Evolutionary conservation across 2,888 invertebrate genomes (phyloP), one percentile per base, ranked within the genome.

Genomic region (Apotomis capreana): DNA sequence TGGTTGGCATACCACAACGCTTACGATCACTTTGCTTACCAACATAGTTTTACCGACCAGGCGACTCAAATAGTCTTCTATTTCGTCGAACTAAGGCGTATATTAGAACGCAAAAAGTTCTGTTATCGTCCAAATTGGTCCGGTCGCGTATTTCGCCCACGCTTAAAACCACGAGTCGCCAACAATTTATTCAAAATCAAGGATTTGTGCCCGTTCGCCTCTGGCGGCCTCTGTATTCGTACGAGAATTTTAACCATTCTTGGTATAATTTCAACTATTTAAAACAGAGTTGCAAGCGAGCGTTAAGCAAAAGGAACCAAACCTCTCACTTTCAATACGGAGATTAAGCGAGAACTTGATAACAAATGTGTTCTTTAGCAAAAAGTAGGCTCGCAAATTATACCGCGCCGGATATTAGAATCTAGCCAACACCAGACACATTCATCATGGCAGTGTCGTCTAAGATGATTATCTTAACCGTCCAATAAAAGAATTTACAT

Each of bases 101-200:
- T 80, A 84, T 83, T 87, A 76, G 84, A 82, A 81, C 79, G 80
- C 78, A 76, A 78, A 80, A 79, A 79, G 74, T 75, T 75, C 76
- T 79, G 81, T 80, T 81, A 68, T 68, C 58, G 72, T 72, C 68
- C 68, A 46, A 68, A 72, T 63, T 79, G 79, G 78, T 81, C 79
- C 79, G 85, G 85, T 84, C 84, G 84, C 86, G 86, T 87, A 86
- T 83, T 87, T 87, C 89, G 86, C 91, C 92, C 87, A 91, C 92
- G 83, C 86, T 86, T 78, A 67, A 81, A 86, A 86, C 80, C 79
- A 81, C 84, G 81, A 80, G 80, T 84, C 84, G 84, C 83, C 84
- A 83, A 86, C 87, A 86, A 89, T 87, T 89, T 88, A 89, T 90
- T 86, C 87, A 85, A 87, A 90, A 89, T 86, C 87, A 89, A 89